These are phyloP conservation scores for Endotricha flammealis DNA, from an alignment of 2,888 invertebrate genomes.

Conservation along the genomic window DNA sequence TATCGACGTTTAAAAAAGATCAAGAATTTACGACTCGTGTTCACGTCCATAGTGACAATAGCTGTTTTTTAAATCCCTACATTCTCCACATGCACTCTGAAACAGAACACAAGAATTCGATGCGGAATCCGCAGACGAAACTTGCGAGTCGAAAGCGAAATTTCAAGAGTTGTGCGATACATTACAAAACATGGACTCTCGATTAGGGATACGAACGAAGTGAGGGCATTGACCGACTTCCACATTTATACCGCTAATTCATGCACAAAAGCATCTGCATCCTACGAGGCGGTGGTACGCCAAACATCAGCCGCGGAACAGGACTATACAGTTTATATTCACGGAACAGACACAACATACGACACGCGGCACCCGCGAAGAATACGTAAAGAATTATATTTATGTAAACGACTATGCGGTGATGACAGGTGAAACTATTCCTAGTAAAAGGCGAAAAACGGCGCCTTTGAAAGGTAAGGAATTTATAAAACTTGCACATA, in stretches of 20 bases:
- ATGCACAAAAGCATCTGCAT: slow-evolving; percentile 66
- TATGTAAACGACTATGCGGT: slow-evolving; percentile 52
- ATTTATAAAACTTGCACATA: slow-evolving; percentile 37
- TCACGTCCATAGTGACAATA: slow-evolving; percentile 39
- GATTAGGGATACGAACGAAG: slow-evolving; percentile 60
- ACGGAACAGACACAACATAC: slow-evolving; percentile 42
- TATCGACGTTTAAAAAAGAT: slow-evolving; percentile 39
- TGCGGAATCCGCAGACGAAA: slow-evolving; percentile 39
- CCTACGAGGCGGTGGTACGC: slow-evolving; percentile 42
- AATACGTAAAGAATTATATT: slow-evolving; percentile 67
- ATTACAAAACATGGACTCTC: slow-evolving; percentile 66
- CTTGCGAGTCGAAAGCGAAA: slow-evolving; percentile 59
- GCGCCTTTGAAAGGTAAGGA: slow-evolving; percentile 50
- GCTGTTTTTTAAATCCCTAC: slow-evolving; percentile 33
- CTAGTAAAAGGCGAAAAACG: slow-evolving; percentile 49
- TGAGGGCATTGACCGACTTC: slow-evolving; percentile 74
- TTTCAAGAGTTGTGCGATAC: slow-evolving; percentile 47
- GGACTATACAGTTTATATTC: slow-evolving; percentile 59
- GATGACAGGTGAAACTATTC: slow-evolving; percentile 65
- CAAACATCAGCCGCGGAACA: slow-evolving; percentile 33
- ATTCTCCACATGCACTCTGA: slow-evolving; percentile 38
- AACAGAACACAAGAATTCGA: slow-evolving; percentile 41
- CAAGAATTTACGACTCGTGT: slow-evolving; percentile 51
- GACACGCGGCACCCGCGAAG: slow-evolving; percentile 44
- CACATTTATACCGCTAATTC: slow-evolving; percentile 72